Evolutionary conservation across 1,140 invertebrate genomes (phyloP).

Genomic region (Bombus terrestris): DNA sequence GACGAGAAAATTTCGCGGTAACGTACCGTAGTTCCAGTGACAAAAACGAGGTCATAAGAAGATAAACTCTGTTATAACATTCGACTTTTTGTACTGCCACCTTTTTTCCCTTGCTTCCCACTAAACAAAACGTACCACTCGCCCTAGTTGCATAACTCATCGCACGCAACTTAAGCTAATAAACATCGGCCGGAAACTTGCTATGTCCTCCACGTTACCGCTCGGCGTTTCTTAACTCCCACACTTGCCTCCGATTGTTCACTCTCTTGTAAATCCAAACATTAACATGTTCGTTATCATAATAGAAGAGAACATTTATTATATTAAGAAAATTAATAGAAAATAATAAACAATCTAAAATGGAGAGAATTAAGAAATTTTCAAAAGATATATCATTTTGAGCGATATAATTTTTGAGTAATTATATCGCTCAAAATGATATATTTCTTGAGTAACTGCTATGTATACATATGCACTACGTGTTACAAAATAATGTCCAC

Average conservation of each 20-base stretch:
- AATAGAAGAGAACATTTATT: background rate
- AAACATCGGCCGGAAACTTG: background rate
- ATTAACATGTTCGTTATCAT: background rate
- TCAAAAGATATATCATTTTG: no score
- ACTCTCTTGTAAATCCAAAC: no score
- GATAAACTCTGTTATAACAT: slow-evolving; percentile 7
- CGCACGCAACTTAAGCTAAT: slow-evolving; percentile 9
- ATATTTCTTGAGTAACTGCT: no score
- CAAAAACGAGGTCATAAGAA: background rate
- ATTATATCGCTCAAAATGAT: no score
- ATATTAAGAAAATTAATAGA: no score
- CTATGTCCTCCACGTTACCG: background rate
- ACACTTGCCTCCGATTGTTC: background rate
- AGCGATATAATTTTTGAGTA: no score
- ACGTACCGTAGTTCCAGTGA: background rate
- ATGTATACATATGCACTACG: no score
- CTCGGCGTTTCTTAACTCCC: background rate
- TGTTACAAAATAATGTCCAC: no score
- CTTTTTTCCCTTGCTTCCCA: background rate
- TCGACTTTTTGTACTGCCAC: background rate
- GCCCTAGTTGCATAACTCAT: slow-evolving; percentile 17
- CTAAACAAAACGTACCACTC: slow-evolving; percentile 5
- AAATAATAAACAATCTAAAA: no score
- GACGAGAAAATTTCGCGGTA: background rate
- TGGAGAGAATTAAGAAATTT: no score